Evolutionary conservation across 2,113 vertebrate species (phyloP), one percentile per base, ranked within the genome.

Genomic region (Melanerpes aurifrons): DNA sequence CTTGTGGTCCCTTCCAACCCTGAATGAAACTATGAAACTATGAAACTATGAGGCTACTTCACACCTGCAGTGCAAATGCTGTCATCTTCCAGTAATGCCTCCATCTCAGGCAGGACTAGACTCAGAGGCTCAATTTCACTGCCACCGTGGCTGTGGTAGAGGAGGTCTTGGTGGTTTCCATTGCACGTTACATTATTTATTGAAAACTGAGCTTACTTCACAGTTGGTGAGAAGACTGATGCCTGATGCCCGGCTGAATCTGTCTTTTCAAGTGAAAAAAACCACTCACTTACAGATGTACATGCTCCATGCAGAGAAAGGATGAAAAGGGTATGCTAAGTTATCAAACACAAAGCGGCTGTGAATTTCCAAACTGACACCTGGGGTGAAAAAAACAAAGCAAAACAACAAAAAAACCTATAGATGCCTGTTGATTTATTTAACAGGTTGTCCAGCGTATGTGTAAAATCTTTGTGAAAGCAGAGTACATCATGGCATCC

Each of bases 391-490:
- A 17, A 83, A 72, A 72, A 18, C 17, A 45, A 20, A 31, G 59
- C 1, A 48, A 47, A 45, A 45, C 43, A 61, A 75, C 1, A 58
- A 48, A 40, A 37, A 45, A 62, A 12, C 74, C 48, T 50, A 92
- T 80, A 95, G 74, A 94, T 97, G 92, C 63, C 80, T 95, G 86
- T 86, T 97, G 92, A 92, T 96, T 91, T 95, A 91, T 96, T 97
- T 93, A 96, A 90, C 90, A 92, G 82, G 71, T 92, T 93, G 87
- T 96, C 96, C 94, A 93, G 75, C 37, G 89, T 87, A 87, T 37
- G 81, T 95, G 93, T 94, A 96, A 97, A 97, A 96, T 96, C 86
- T 96, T 86, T 87, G 87, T 96, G 96, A 97, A 94, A 97, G 95
- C 79, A 73, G 89, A 97, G 96, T 96, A 89, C 79, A 93, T 94